A percentile compares a stretch with the other conserved stretches of the same genome.
phyloP scores from a whole-genome alignment of 1,140 invertebrate species.

The Pseudomyrmex sp. region DNA sequence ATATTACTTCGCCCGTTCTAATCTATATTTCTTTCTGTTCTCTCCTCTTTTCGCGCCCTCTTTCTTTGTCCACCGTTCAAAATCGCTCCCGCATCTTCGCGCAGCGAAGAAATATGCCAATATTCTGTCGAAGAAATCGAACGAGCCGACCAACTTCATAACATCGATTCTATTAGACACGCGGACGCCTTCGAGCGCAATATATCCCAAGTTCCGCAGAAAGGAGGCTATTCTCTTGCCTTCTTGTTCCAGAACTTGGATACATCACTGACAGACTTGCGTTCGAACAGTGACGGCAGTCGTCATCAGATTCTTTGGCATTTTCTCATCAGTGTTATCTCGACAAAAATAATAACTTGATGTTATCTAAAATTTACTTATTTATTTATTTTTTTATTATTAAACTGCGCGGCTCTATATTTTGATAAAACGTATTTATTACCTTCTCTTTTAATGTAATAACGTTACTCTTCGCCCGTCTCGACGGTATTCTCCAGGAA shows the following conservation, averaged over 20 bases:
- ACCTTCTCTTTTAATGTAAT: too few species aligned
- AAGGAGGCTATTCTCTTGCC: background rate
- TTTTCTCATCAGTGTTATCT: background rate
- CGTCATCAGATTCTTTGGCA: background rate
- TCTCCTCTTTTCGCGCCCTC: background rate
- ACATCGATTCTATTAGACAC: conserved; percentile 46
- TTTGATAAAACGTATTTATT: too few species aligned
- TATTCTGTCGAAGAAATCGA: conserved; percentile 43
- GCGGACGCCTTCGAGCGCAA: conserved; percentile 44
- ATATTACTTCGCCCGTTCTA: conserved; percentile 1
- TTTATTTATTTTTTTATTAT: too few species aligned
- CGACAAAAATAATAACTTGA: background rate
- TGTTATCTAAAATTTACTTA: too few species aligned
- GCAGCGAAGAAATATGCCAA: conserved; percentile 20
- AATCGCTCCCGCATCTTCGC: conserved; percentile 14
- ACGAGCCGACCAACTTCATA: conserved; percentile 35
- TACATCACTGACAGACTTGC: background rate
- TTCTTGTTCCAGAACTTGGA: conserved; percentile 4
- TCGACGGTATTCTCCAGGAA: too few species aligned
- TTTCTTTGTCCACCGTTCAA: background rate
- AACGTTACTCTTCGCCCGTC: too few species aligned
- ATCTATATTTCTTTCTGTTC: background rate
- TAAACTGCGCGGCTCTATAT: too few species aligned
- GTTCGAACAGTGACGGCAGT: background rate
- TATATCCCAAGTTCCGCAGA: conserved; percentile 38